These are phyloP conservation scores for Sebastes taczanowskii DNA, from an alignment of 2,797 vertebrate species.

Conservation along the genomic window DNA sequence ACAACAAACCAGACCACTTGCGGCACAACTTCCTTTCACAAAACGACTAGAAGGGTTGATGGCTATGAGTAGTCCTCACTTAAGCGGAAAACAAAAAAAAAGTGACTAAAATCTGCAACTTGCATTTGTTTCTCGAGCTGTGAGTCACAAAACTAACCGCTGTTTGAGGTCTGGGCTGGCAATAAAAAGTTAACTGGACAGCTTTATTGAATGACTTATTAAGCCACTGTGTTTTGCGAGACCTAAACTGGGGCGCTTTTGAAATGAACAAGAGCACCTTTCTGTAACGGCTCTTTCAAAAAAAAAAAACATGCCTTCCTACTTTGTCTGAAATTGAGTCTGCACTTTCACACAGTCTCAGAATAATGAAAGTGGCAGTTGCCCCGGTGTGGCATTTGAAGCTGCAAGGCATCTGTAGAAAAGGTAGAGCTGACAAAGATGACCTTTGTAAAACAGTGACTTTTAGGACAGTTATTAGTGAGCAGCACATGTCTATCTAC, in stretches of 20 bases:
- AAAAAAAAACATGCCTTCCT: conserved; percentile 30
- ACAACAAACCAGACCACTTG: conserved; percentile 53
- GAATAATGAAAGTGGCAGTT: conserved; percentile 69
- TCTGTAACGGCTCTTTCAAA: conserved; percentile 34
- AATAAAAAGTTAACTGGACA: conserved; percentile 72
- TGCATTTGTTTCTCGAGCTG: conserved; percentile 17
- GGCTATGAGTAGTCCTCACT: background rate
- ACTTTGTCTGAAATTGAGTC: conserved; percentile 60
- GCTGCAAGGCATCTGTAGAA: conserved; percentile 50
- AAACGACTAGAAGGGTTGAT: background rate
- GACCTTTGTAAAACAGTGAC: conserved; percentile 37
- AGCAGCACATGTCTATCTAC: background rate
- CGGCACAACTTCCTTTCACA: conserved; percentile 14
- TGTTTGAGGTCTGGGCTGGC: conserved; percentile 46
- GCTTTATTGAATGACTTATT: conserved; percentile 78
- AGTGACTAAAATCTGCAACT: conserved; percentile 35
- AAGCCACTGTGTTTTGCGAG: conserved; percentile 62
- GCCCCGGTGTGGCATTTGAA: conserved; percentile 54
- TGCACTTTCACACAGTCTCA: conserved; percentile 44
- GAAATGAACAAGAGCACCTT: conserved; percentile 72
- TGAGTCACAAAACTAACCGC: conserved; percentile 43
- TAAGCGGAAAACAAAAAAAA: conserved; percentile 9
- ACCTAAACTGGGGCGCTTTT: conserved; percentile 57
- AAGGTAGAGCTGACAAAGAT: conserved; percentile 38
- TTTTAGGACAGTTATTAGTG: conserved; percentile 9